Conservation (phyloP, 2,113 vertebrate species). For the Albula goreensis region DNA sequence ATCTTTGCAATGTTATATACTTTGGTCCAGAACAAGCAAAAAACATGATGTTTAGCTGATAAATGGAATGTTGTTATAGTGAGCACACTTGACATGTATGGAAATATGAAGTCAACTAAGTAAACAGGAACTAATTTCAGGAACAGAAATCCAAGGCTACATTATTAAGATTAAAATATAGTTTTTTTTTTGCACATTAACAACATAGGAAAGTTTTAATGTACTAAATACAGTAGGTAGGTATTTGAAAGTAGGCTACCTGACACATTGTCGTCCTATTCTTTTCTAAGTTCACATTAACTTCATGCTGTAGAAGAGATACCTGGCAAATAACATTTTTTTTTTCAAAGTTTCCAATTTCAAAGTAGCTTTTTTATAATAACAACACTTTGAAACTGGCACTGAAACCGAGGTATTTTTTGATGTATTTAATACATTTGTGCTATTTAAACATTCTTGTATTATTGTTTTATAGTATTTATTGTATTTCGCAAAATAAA, state of each 20-base stretch:
- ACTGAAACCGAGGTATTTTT: too few species aligned
- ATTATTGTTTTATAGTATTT: too few species aligned
- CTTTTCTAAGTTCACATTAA: neutral
- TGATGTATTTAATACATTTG: too few species aligned
- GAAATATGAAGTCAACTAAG: neutral
- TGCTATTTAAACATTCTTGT: too few species aligned
- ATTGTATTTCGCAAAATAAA: too few species aligned
- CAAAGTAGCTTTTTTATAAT: neutral
- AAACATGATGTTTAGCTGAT: neutral
- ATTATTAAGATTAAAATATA: too few species aligned
- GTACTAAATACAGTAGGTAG: neutral
- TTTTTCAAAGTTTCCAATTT: neutral
- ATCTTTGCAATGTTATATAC: neutral
- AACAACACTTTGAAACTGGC: neutral
- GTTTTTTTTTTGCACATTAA: neutral
- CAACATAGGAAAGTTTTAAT: neutral
- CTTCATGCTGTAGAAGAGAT: neutral
- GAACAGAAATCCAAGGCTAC: too few species aligned
- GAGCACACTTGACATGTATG: neutral
- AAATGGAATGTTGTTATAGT: neutral
- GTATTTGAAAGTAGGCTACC: neutral
- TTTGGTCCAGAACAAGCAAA: neutral
- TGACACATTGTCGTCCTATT: neutral
- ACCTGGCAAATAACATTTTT: neutral
- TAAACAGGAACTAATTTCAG: neutral